A percentile compares a stretch with the other conserved stretches of the same genome.
phyloP scores from a whole-genome alignment of 2,113 vertebrate species.

The Psammodynastes pulverulentus region DNA sequence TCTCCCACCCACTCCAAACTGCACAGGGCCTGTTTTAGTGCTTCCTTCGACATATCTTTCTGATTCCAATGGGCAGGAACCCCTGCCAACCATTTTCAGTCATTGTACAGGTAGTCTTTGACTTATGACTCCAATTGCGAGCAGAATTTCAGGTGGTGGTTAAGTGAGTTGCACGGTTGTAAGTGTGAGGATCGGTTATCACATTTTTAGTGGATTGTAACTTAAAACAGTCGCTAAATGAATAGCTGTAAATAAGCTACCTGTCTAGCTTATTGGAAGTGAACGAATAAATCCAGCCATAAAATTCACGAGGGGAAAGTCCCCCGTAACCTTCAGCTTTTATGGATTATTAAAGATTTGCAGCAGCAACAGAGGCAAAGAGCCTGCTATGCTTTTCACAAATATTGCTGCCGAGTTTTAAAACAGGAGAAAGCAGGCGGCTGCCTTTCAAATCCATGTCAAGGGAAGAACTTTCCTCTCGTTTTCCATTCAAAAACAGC shows the following conservation, averaged over 20 bases:
- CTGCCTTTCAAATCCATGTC: background rate
- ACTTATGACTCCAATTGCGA: no score
- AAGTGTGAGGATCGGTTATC: background rate
- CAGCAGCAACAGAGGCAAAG: background rate
- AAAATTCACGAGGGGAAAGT: background rate
- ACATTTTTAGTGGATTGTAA: no score
- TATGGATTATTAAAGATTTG: slow-evolving; percentile 2
- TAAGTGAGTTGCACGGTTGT: background rate
- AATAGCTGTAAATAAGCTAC: no score
- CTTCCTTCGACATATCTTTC: background rate
- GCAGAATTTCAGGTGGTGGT: no score
- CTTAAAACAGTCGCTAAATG: no score
- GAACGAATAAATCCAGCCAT: background rate
- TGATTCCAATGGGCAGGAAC: background rate
- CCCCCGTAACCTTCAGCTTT: background rate
- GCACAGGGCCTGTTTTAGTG: background rate
- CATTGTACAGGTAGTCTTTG: background rate
- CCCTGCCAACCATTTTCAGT: background rate
- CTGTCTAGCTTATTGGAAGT: background rate
- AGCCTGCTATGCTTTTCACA: background rate
- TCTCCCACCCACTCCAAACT: background rate
- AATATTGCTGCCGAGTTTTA: background rate
- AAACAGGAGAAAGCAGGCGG: background rate
- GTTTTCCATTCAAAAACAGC: slow-evolving; percentile 7
- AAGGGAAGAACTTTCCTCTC: slow-evolving; percentile 16